These are phyloP conservation scores for Echiichthys vipera DNA, from an alignment of 2,797 vertebrate species.

Conservation along the genomic window DNA sequence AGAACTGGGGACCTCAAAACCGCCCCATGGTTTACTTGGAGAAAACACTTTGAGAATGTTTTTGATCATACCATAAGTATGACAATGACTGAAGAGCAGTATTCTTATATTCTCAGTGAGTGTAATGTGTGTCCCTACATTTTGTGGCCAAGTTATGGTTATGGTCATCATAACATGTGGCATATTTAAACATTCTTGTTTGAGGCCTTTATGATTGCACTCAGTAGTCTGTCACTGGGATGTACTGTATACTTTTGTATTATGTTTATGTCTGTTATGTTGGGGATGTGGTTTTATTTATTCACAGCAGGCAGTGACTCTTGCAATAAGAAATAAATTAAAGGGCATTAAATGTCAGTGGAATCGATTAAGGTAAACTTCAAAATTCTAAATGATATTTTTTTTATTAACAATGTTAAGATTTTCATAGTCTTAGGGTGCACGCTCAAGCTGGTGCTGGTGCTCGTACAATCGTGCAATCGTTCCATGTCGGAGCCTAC, in stretches of 20 bases:
- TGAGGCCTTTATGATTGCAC: background rate
- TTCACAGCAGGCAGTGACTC: background rate
- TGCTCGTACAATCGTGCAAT: too few species aligned
- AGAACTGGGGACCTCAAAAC: background rate
- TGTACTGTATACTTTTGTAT: too few species aligned
- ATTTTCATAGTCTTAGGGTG: background rate
- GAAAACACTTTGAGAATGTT: too few species aligned
- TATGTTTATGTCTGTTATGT: constrained; percentile 1
- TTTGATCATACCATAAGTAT: background rate
- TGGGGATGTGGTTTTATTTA: background rate
- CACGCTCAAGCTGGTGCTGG: too few species aligned
- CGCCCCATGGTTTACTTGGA: background rate
- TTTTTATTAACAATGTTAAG: background rate
- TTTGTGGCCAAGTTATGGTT: background rate
- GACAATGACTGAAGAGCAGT: background rate
- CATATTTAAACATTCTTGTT: background rate
- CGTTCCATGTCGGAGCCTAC: too few species aligned
- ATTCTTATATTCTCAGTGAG: background rate
- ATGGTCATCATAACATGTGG: too few species aligned
- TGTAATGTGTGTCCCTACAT: background rate
- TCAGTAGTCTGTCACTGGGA: background rate
- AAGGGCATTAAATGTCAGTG: constrained; percentile 1
- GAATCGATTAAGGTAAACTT: constrained; percentile 8
- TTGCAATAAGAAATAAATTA: constrained; percentile 7
- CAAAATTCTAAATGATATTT: constrained; percentile 16